A percentile compares a stretch with the other conserved stretches of the same genome.
Evolutionary conservation across 2,113 vertebrate species (phyloP).

Genomic region (Thryonomys swinderianus): DNA sequence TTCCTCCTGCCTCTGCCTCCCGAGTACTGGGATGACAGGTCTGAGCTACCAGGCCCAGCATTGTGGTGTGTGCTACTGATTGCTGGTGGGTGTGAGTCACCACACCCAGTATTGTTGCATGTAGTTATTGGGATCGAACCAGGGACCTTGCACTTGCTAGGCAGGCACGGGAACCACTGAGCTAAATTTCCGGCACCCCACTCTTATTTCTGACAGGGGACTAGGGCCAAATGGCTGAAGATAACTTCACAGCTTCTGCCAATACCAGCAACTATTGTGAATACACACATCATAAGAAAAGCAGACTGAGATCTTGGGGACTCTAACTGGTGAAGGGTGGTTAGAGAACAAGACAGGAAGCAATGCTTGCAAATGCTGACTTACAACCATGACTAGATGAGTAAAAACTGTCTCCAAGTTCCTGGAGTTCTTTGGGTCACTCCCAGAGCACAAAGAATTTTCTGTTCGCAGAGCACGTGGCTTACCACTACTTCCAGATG

Average conservation of each 20-base stretch:
- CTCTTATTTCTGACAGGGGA: constrained; percentile 68
- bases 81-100: no score
- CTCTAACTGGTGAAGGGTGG: neutral
- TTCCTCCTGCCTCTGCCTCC: no score
- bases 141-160: no score
- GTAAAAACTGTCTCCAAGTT: constrained; percentile 28
- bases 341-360: neutral
- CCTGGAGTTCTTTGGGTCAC: neutral
- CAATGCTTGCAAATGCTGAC: constrained; percentile 2
- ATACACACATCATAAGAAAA: neutral
- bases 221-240: constrained; percentile 45
- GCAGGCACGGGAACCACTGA: no score
- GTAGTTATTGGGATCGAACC: no score
- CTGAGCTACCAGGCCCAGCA: no score
- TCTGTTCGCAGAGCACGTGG: constrained; percentile 7
- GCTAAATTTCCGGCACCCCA: no score
- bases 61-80: no score
- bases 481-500: constrained; percentile 3
- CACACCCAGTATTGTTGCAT: no score
- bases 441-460: neutral
- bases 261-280: constrained; percentile 60
- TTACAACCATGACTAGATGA: constrained; percentile 36
- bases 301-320: neutral
- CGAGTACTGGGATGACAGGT: no score
- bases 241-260: constrained; percentile 52